Base-by-base conservation (phyloP, 2,113 vertebrate genomes). In the Paedocypris sp. region DNA sequence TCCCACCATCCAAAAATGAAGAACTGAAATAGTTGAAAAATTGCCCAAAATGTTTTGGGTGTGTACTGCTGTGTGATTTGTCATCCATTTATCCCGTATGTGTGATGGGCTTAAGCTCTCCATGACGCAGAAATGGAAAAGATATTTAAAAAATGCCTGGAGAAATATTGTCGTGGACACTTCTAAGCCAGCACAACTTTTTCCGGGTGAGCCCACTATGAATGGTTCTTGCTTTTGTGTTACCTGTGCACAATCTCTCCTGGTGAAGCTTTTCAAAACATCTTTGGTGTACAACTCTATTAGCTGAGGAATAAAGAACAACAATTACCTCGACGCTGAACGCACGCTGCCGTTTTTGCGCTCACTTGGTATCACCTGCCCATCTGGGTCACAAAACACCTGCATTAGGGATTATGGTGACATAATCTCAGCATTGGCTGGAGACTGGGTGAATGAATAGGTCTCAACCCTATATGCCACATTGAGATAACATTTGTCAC, bases 401-500 rank as follows among this genome's bases (percentile, higher is more conserved):
- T 79, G 78, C 78, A 52, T 80, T 77, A 76, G 79, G 83, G 86
- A 86, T 87, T 87, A 86, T 80, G 74, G 81, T 85, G 83, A 84
- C 86, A 86, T 87, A 84, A 87, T 87, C 82, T 84, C 74, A 74
- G 77, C 72, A 71, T 75, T 83, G 81, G 82, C 78, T 82, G 77
- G 79, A 79, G 77, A 86, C 78, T 75, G 64, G 49, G 72, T 75
- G 75, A 65, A 77, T 86, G 86, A 86, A 86, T 84, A 80, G 82
- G 78, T 76, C 79, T 82, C 82, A 83, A 81, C 82, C 83, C 79
- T 85, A 82, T 81, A 79, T 87, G 84, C 80, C 81, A 83, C 60
- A 58, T 69, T n/a, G 83, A 85, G 86, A 87, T 87, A 87, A 87
- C 83, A 82, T 86, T 86, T 83, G 83, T 87, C 79, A 84, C 78